Base-by-base conservation (phyloP, 2,113 vertebrate species). In the Empidonax traillii region DNA sequence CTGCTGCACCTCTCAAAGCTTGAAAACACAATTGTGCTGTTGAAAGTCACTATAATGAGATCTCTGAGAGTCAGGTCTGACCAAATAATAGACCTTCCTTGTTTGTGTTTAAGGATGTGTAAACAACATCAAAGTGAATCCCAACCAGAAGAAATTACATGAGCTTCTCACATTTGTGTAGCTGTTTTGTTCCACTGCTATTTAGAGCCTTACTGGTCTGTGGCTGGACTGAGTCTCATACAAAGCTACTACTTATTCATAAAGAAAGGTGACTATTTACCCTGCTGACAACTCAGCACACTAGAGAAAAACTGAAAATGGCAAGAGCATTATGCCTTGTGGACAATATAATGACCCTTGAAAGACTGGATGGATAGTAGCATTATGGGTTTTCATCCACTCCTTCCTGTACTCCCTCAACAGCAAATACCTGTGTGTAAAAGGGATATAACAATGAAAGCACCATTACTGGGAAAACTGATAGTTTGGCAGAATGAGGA, bases 71-170 rank as follows among this genome's bases (percentile, higher is more conserved):
- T 72, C 55, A 82, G 72, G 90, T 68, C 69, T 84, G 92, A 95
- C 93, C 90, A 96, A 97, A 94, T 87, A 96, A 94, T 90, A 93
- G 90, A 87, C 71, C 53, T 91, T 94, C 85, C 75, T 53, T 90
- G 59, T 85, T 92, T 93, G 81, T 62, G 53, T 90, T 95, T 89
- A 84, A 97, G 87, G 68, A 65, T 88, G 43, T 85, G 62, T 81
- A 97, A 97, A 94, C 90, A 97, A 92, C 61, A 78, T 71, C 78
- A 83, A 74, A 96, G 86, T 73, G 85, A 95, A 95, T 89, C 61
- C 62, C 89, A 87, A 90, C 30, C 75, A 85, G 75, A 71, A 93
- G 41, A 95, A 96, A 97, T 78, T 52, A 69, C 81, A 73, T 4
- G 58, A 91, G 30, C 52, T 80, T 59, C 82, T 92, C 76, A 75